phyloP scores from a whole-genome alignment of 2,113 vertebrate species.

The Salvelinus fontinalis region DNA sequence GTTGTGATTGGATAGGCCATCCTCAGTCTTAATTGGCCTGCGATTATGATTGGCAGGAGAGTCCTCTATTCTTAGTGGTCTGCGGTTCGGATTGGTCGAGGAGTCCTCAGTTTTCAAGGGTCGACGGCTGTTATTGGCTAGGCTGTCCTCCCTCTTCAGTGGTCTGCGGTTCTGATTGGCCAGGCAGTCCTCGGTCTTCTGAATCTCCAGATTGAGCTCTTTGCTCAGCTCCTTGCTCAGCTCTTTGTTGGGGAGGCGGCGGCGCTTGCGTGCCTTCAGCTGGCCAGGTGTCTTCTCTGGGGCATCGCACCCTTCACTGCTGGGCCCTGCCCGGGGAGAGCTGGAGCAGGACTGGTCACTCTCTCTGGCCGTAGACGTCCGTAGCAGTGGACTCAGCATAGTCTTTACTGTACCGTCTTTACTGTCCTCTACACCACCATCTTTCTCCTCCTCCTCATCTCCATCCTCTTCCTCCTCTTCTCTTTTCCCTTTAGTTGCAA shows the following conservation, averaged over 20 bases:
- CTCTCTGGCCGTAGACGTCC: constrained; percentile 73
- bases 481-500: constrained; percentile 40
- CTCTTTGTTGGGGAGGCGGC: constrained; percentile 84
- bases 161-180: constrained; percentile 82
- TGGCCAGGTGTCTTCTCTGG: constrained; percentile 76
- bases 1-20: constrained; percentile 80
- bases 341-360: constrained; percentile 82
- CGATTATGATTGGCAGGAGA: constrained; percentile 81
- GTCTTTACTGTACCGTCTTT: constrained; percentile 53
- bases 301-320: constrained; percentile 74
- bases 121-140: constrained; percentile 81
- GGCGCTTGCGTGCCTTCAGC: constrained; percentile 81
- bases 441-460: constrained; percentile 33
- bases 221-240: constrained; percentile 88
- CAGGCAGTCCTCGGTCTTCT: constrained; percentile 84
- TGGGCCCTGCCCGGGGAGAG: constrained; percentile 84
- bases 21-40: constrained; percentile 78
- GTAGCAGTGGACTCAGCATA: constrained; percentile 60
- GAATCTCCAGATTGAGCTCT: constrained; percentile 86
- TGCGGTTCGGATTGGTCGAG: constrained; percentile 82
- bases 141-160: constrained; percentile 84
- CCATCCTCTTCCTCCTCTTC: constrained; percentile 39
- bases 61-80: constrained; percentile 81
- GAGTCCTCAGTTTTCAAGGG: constrained; percentile 82
- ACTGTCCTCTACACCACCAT: constrained; percentile 7